Base-by-base conservation (phyloP, 2,888 invertebrate species). In the Hirtodrosophila trivittata region DNA sequence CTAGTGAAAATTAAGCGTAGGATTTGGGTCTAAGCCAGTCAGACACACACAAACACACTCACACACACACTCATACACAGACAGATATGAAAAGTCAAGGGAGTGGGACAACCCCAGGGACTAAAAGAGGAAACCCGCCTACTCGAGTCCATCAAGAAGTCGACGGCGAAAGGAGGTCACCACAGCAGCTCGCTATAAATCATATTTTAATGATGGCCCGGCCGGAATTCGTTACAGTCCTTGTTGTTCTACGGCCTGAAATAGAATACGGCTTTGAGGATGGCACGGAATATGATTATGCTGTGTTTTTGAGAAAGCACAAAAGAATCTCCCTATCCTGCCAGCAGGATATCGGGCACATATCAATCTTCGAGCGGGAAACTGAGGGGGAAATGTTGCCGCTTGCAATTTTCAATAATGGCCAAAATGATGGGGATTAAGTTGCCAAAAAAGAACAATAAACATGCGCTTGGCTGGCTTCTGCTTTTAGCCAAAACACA, bases 161-260 rank as follows among this genome's bases (percentile, higher is more conserved):
- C 28, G n/a, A 58, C 51, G 25, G 21, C 39, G 35, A 52, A 59
- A 51, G 60, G 54, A 66, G 59, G 73, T 43, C 47, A 66, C 18
- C 47, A 18, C 35, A 56, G 43, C 43, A 54, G 46, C 58, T 47
- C 54, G 62, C 67, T 66, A 83, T 83, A 87, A 83, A 83, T 83
- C 87, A 83, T 83, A 81, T 86, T 87, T 85, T 83, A 83, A 83
- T 87, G 83, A 86, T 85, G 83, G 67, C 55, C 76, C 70, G 77
- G 76, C 63, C 70, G 57, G 63, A 64, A 69, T 70, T 66, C 70
- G 75, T 65, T 60, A 64, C 54, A 68, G 32, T 57, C 46, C 49
- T 18, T 37, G 39, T 49, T 45, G 33, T 43, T 59, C 18, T 10
- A 35, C 41, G 12, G 12, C 13, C 39, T 50, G 65, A 74, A 86